These are phyloP conservation scores for Drosophila kurseongensis DNA, from an alignment of 1,140 invertebrate species.

Conservation along the genomic window DNA sequence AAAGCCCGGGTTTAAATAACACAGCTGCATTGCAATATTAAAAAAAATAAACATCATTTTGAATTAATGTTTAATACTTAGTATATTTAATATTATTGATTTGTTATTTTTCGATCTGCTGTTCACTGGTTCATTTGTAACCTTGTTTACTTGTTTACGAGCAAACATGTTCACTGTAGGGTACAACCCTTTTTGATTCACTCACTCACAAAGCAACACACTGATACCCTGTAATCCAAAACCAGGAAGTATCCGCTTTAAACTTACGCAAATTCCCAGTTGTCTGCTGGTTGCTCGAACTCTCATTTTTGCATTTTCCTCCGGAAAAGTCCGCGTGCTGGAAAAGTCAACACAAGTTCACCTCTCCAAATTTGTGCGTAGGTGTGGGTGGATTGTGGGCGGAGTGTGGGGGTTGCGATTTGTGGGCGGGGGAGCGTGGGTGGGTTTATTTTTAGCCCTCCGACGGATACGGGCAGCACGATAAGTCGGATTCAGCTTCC, in stretches of 20 bases:
- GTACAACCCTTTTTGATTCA: neutral
- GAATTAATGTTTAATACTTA: too few relatives aligned
- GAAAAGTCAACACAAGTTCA: constrained; percentile 53
- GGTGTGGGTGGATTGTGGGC: constrained; percentile 19
- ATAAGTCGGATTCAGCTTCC: constrained; percentile 47
- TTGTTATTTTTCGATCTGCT: too few relatives aligned
- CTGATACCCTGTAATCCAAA: constrained; percentile 4
- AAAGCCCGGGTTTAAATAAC: too few relatives aligned
- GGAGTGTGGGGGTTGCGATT: constrained; percentile 10
- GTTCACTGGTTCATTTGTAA: too few relatives aligned
- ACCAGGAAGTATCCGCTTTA: neutral
- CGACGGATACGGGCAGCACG: constrained; percentile 37
- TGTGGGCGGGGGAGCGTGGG: constrained; percentile 12
- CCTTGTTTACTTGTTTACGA: too few relatives aligned
- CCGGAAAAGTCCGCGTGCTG: constrained; percentile 37
- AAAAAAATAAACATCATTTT: too few relatives aligned
- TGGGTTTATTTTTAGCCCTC: constrained; percentile 41
- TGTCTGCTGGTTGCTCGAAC: constrained; percentile 17
- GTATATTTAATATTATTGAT: too few relatives aligned
- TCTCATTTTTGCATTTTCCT: constrained; percentile 46
- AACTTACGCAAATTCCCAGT: constrained; percentile 45
- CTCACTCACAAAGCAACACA: neutral
- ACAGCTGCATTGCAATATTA: too few relatives aligned
- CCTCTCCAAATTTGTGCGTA: constrained; percentile 26
- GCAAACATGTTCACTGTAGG: neutral